Evolutionary conservation across 2,797 vertebrate genomes (phyloP).

Genomic region (Passerculus sandwichensis): DNA sequence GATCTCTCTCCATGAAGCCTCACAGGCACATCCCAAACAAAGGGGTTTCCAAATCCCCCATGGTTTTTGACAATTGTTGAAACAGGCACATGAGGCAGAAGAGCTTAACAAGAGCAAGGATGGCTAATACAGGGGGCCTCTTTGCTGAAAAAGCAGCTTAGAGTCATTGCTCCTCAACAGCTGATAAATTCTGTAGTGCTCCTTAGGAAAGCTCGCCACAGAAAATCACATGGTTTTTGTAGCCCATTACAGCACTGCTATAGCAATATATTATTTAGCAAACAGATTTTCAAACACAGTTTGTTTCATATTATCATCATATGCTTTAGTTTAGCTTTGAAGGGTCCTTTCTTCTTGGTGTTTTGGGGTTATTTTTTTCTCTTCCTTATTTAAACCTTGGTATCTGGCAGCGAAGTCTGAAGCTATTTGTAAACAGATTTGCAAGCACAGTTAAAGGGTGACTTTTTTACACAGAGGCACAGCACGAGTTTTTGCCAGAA

Average conservation of each 20-base stretch:
- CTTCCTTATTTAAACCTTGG: neutral
- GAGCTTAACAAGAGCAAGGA: neutral
- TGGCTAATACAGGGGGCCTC: neutral
- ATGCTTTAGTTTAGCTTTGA: neutral
- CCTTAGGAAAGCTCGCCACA: neutral
- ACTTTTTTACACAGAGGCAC: neutral
- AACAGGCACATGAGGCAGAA: neutral
- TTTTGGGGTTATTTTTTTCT: fast-evolving
- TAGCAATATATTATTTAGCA: conserved; percentile 6
- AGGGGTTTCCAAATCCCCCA: neutral
- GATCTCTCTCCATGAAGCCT: neutral
- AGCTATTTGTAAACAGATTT: conserved; percentile 22
- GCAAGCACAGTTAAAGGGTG: neutral
- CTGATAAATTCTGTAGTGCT: neutral
- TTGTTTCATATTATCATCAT: neutral
- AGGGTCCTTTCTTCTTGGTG: neutral
- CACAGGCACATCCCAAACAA: neutral
- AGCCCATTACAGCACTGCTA: neutral
- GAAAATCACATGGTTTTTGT: neutral
- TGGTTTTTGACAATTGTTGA: neutral
- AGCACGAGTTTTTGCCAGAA: neutral
- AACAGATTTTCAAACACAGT: neutral
- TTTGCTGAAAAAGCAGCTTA: neutral
- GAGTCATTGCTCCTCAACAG: neutral
- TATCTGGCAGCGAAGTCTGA: neutral